Evolutionary conservation across 2,888 invertebrate species (phyloP), one percentile per base, ranked within the genome.

Genomic region (Miltochrista miniata): DNA sequence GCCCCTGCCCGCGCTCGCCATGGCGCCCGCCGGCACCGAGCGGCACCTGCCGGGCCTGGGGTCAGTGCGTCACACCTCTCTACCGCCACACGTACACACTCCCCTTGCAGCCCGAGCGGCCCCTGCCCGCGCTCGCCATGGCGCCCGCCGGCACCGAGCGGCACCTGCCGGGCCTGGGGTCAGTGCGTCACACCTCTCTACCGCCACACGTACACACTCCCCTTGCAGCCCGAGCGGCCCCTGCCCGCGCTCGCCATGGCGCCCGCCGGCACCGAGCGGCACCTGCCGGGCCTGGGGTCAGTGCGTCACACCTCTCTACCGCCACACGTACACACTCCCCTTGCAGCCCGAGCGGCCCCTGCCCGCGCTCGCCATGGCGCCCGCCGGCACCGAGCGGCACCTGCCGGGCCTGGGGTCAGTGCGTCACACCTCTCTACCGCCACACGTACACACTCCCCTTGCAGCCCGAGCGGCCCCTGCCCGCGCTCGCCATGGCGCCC

Each of bases 391-490:
- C 43, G 71, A 70, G 24, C 49, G 74, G 0, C 79, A 70, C 56
- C 70, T 74, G 68, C 81, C 83, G 12, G 81, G 73, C 0, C 68
- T 83, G 1, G 84, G 85, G 85, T 85, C 14, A 53, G 61, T 56
- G 4, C 1, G 11, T 8, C 31, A 9, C 31, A 4, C 18, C 18
- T 24, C 18, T 24, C 18, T n/a, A n/a, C n/a, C 30, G 30, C 7
- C 8, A 30, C 30, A 5, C 30, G 30, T 30, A 30, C 30, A 7
- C 8, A 9, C 11, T 31, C 8, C 31, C 8, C 31, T 31, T 24
- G 18, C 18, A 4, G 68, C 95, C 96, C 83, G 92, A 94, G 60
- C 93, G 94, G 50, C 92, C 93, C 3, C 81, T 87, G 71, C 83
- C 93, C 12, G 61, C 80, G 45, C 72, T 73, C 55, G 67, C 67